Evolutionary conservation across 2,113 vertebrate genomes (phyloP), one percentile per base, ranked within the genome.

Genomic region (Odocoileus hemionus): DNA sequence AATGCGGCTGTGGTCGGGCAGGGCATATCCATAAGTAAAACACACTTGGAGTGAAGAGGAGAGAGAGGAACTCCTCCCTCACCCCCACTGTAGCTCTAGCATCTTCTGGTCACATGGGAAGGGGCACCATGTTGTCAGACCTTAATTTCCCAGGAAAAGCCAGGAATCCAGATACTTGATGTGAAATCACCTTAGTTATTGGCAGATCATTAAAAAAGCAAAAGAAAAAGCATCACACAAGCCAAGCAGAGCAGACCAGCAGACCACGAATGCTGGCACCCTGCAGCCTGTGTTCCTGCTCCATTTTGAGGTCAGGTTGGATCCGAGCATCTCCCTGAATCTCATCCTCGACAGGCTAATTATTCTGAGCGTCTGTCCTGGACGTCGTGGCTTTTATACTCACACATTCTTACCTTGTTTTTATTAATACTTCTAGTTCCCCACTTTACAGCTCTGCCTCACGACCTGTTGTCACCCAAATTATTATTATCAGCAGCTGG

Each of bases 181-280:
- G n/a, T 33, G 39, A 61, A 60, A 2, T 26, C 6, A 14, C 43
- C 87, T 28, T 19, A 23, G 61, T 25, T 17, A 64, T 1, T 14
- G 54, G 21, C 7, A 13, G 19, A 28, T 39, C 21, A 3, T 36
- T 39, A 28, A 33, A 47, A 39, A 57, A 39, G 5, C 9, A 7
- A 50, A 74, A 33, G 19, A 17, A 30, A 60, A 47, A 25, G 43
- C 43, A 3, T 4, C 0, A 4, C 28, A 3, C 11, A 23, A 30
- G 19, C 2, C 17, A 25, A 58, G 6, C 7, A 3, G 7, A 55
- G 23, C 2, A 5, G 16, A 2, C 30, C 58, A 45, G 52, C 36
- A 14, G 33, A 26, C 1, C 8, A 2, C 0, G 0, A 5, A 1
- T 1, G 6, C 23, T 0, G 23, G 2, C 3, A 0, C 1, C 0